phyloP scores from a whole-genome alignment of 2,797 vertebrate genomes.

The Xerus rutilus region DNA sequence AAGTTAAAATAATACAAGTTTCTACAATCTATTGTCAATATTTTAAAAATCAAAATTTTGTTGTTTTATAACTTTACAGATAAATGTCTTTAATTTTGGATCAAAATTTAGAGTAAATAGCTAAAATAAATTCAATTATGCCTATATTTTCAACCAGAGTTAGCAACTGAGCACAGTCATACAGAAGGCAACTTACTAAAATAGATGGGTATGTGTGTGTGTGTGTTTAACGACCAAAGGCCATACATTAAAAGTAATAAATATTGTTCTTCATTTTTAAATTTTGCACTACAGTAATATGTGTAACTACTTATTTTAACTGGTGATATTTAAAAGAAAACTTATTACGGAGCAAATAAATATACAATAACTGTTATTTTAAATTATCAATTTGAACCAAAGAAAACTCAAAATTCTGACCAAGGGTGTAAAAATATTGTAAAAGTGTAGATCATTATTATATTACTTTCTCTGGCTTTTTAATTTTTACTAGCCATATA shows the following conservation, averaged over 20 bases:
- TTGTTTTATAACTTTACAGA: neutral
- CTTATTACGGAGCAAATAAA: neutral
- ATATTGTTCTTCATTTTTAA: constrained; percentile 19
- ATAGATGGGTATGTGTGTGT: neutral
- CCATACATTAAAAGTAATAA: constrained; percentile 18
- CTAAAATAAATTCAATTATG: neutral
- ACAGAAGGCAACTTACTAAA: neutral
- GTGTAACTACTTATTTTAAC: constrained; percentile 19
- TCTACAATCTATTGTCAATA: neutral
- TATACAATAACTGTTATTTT: constrained; percentile 32
- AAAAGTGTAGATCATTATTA: neutral
- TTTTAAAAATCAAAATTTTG: neutral
- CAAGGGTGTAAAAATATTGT: neutral
- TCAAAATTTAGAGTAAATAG: constrained; percentile 31
- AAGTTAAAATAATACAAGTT: neutral
- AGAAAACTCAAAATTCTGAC: constrained; percentile 14
- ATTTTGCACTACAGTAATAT: neutral
- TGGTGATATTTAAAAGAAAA: constrained; percentile 43
- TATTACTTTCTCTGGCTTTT: neutral
- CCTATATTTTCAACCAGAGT: neutral
- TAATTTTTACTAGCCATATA: constrained; percentile 46
- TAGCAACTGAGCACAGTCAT: neutral
- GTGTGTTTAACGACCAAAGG: neutral
- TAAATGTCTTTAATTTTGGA: neutral
- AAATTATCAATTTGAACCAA: constrained; percentile 44